A percentile compares a stretch with the other conserved stretches of the same genome.
Evolutionary conservation across 2,113 vertebrate genomes (phyloP).

Genomic region (Todiramphus saurophagus): DNA sequence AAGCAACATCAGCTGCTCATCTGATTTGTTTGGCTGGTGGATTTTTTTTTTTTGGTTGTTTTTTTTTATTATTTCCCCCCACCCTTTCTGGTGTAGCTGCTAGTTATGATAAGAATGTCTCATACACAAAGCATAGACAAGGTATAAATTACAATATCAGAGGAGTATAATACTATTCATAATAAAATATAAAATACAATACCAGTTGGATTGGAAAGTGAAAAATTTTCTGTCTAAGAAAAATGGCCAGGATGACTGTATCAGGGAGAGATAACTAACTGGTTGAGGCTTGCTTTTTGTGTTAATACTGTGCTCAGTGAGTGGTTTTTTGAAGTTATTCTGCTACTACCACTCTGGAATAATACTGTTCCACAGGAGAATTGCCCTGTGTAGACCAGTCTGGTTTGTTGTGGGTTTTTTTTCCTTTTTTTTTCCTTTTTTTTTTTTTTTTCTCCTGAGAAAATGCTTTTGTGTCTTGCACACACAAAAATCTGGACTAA

Average conservation of each 20-base stretch:
- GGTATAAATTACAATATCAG: background rate
- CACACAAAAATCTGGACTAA: slow-evolving; percentile 1
- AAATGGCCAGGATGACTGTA: background rate
- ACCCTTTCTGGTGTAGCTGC: background rate
- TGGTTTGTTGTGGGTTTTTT: background rate
- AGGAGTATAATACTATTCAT: background rate
- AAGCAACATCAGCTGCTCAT: background rate
- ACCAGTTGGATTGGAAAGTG: background rate
- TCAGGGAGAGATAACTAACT: background rate
- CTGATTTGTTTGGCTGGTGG: background rate
- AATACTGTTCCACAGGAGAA: background rate
- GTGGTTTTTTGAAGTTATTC: background rate
- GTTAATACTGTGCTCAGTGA: background rate
- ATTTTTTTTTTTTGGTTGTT: no score
- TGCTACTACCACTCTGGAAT: no score
- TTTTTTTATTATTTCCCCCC: no score
- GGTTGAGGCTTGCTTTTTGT: background rate
- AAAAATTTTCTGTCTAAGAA: background rate
- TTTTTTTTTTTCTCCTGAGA: background rate
- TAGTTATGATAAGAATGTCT: background rate
- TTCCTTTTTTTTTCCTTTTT: background rate
- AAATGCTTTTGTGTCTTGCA: slow-evolving; percentile 16
- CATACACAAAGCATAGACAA: background rate
- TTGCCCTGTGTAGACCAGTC: background rate
- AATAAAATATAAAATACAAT: background rate